Evolutionary conservation across 2,113 vertebrate genomes (phyloP).

Genomic region (Varanus komodoensis): DNA sequence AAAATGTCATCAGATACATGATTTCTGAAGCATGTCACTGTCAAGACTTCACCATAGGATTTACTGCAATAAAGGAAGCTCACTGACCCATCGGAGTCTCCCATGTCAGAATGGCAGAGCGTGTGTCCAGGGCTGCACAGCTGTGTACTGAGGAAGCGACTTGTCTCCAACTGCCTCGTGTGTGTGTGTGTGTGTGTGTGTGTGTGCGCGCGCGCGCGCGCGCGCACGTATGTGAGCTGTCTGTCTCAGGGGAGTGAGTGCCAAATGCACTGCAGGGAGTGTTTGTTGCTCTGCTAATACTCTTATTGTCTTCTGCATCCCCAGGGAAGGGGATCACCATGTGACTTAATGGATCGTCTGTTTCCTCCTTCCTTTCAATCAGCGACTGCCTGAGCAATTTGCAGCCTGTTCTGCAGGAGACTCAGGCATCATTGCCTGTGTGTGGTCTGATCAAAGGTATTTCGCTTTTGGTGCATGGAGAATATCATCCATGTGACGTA

Average conservation of each 20-base stretch:
- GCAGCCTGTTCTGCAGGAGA: slow-evolving; percentile 2
- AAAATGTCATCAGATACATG: too few species aligned
- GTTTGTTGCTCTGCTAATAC: slow-evolving; percentile 29
- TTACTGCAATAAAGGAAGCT: too few species aligned
- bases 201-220: neutral
- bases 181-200: neutral
- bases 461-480: neutral
- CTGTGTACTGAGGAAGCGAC: too few species aligned
- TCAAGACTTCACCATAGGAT: too few species aligned
- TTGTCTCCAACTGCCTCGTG: fast-evolving
- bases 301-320: neutral
- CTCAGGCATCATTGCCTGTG: neutral
- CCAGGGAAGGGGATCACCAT: neutral
- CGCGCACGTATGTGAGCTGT: too few species aligned
- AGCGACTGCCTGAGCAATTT: neutral
- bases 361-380: neutral
- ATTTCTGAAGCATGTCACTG: too few species aligned
- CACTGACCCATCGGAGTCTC: too few species aligned
- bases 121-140: too few species aligned
- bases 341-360: neutral
- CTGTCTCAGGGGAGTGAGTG: slow-evolving; percentile 3
- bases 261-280: slow-evolving; percentile 11
- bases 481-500: neutral
- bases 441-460: neutral
- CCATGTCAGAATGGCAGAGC: too few species aligned